phyloP scores from a whole-genome alignment of 1,140 invertebrate species.

The Trialeurodes vaporariorum region DNA sequence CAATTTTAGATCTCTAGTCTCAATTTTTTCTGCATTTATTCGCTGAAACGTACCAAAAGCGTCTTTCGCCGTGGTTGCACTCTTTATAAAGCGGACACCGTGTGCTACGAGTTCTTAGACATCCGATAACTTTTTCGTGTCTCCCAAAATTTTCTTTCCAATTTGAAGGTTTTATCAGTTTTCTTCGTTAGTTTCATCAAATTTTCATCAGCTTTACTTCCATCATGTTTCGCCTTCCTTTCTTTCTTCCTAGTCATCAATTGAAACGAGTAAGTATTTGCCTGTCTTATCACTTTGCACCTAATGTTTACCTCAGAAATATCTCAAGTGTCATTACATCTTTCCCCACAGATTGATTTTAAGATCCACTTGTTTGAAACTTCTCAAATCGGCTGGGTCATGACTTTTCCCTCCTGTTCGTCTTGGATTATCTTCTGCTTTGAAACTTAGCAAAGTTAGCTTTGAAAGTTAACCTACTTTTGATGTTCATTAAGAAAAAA shows the following conservation, averaged over 20 bases:
- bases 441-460: neutral
- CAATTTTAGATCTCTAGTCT: neutral
- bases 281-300: neutral
- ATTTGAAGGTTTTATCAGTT: neutral
- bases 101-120: neutral
- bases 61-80: too few relatives aligned
- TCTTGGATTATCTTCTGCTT: neutral
- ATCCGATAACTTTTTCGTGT: neutral
- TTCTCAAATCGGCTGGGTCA: too few relatives aligned
- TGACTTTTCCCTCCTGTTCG: neutral
- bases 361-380: too few relatives aligned
- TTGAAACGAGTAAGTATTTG: neutral
- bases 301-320: neutral
- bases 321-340: neutral
- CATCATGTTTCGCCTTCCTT: neutral
- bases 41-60: neutral
- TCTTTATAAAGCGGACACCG: too few relatives aligned
- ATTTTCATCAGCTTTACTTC: neutral
- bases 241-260: neutral
- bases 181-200: neutral
- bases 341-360: neutral
- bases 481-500: too few relatives aligned
- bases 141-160: neutral
- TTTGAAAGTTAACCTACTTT: too few relatives aligned
- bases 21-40: neutral